These are phyloP conservation scores for Cyphomyrus discorhynchus DNA, from an alignment of 2,113 vertebrate species.

Conservation along the genomic window DNA sequence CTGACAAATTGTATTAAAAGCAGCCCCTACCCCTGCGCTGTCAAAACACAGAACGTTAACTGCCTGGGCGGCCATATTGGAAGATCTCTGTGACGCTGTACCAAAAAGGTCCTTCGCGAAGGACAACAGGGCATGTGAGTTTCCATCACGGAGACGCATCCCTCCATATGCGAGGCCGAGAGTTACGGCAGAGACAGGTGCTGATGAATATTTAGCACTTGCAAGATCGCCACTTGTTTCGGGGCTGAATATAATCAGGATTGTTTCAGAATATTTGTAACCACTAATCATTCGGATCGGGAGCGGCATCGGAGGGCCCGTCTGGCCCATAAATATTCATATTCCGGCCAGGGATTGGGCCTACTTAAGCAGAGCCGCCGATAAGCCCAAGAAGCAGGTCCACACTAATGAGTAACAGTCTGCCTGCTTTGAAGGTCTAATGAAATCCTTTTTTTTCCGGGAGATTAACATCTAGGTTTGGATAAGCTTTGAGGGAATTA, in stretches of 20 bases:
- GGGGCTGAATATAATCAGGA: neutral
- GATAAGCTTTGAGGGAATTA: slow-evolving; percentile 12
- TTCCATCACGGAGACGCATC: neutral
- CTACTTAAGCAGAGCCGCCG: neutral
- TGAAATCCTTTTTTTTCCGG: slow-evolving; percentile 13
- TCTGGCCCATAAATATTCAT: slow-evolving; percentile 15
- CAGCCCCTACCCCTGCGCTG: neutral
- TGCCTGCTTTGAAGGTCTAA: slow-evolving; percentile 1
- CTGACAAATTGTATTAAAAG: neutral
- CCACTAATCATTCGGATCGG: slow-evolving; percentile 3
- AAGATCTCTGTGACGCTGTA: neutral
- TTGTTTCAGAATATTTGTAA: slow-evolving; percentile 16
- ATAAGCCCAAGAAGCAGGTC: neutral
- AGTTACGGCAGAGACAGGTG: slow-evolving; percentile 6
- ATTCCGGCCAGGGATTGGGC: neutral
- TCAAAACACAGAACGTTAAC: neutral
- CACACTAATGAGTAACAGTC: neutral
- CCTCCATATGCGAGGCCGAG: neutral
- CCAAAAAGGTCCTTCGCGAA: neutral
- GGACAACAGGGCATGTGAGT: neutral
- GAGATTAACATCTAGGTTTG: slow-evolving; percentile 8
- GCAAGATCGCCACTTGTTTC: neutral
- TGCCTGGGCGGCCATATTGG: neutral
- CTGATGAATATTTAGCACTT: neutral
- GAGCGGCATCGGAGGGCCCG: neutral